Evolutionary conservation across 2,113 vertebrate genomes (phyloP).

Genomic region (Dromaius novaehollandiae): DNA sequence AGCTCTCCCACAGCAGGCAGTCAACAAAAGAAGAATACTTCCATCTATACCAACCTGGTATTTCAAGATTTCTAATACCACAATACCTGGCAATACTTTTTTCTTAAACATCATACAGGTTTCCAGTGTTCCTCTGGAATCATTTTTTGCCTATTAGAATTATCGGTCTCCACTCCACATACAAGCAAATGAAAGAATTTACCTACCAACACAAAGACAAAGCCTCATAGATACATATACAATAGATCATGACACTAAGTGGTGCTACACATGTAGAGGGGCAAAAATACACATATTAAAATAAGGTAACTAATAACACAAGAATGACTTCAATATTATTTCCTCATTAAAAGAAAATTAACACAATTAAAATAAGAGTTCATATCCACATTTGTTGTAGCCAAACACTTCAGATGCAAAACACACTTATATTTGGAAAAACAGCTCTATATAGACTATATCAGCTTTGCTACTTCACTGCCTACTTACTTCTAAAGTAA

Average conservation of each 20-base stretch:
- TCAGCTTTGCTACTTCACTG: neutral
- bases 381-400: neutral
- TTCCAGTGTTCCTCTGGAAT: neutral
- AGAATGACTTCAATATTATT: neutral
- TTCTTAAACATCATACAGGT: neutral
- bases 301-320: neutral
- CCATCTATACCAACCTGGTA: neutral
- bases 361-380: neutral
- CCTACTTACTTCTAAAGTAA: neutral
- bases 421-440: neutral
- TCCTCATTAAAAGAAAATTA: neutral
- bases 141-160: neutral
- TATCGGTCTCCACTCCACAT: neutral
- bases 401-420: neutral
- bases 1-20: neutral
- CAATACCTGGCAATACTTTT: neutral
- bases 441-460: neutral
- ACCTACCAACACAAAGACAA: neutral
- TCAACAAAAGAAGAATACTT: neutral
- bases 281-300: neutral
- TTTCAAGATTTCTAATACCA: neutral
- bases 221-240: neutral
- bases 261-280: rapidly evolving
- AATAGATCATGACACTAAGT: neutral
- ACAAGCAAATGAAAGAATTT: neutral